Evolutionary conservation across 2,113 vertebrate genomes (phyloP).

Genomic region (Pygoscelis adeliae): DNA sequence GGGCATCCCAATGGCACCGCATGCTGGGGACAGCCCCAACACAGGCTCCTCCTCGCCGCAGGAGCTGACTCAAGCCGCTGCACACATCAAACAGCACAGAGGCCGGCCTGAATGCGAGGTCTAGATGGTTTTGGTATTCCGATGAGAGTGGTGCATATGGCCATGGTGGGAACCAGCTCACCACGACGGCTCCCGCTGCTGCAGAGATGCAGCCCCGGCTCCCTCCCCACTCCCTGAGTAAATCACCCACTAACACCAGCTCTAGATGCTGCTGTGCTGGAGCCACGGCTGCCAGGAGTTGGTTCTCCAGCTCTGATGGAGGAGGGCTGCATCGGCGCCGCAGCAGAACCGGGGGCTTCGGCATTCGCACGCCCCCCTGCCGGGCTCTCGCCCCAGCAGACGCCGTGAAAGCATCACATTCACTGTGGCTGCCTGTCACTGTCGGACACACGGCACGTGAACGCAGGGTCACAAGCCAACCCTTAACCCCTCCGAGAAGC

Average conservation of each 20-base stretch:
- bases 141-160: fast-evolving
- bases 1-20: fast-evolving
- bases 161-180: neutral
- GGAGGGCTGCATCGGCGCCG: neutral
- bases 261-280: neutral
- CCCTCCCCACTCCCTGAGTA: neutral
- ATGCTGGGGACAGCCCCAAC: neutral
- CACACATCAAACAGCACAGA: fast-evolving
- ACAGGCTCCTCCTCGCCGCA: fast-evolving
- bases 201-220: neutral
- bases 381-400: fast-evolving
- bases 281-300: fast-evolving
- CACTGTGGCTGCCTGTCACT: fast-evolving
- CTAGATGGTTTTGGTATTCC: neutral
- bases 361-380: fast-evolving
- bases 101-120: fast-evolving
- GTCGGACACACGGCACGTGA: fast-evolving
- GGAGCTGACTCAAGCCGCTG: neutral
- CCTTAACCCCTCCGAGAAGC: neutral
- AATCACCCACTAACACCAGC: neutral
- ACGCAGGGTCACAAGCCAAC: neutral
- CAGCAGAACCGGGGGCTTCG: neutral
- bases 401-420: fast-evolving
- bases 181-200: neutral
- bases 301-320: neutral